Percentiles rank a stretch among this genome's conserved stretches.
Conservation (phyloP, 1,140 invertebrate genomes). For the Zaprionus davidi region DNA sequence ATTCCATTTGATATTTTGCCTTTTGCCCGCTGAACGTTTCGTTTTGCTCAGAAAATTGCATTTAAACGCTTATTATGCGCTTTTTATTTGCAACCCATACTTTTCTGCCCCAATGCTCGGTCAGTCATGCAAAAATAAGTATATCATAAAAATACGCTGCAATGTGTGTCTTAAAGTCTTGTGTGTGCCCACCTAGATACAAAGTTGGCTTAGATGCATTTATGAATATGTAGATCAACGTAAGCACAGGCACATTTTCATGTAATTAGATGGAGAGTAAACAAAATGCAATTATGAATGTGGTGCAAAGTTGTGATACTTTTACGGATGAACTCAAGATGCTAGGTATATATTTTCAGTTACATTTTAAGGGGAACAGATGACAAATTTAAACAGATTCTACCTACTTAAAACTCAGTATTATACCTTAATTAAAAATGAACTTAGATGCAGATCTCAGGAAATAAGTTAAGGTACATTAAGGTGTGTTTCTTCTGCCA, state of each 20-base stretch:
- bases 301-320: background rate
- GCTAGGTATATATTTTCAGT: background rate
- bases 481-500: too few relatives aligned
- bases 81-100: conserved; percentile 83
- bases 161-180: background rate
- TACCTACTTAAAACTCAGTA: background rate
- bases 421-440: too few relatives aligned
- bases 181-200: background rate
- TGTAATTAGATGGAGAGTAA: background rate
- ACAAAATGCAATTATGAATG: background rate
- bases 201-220: background rate
- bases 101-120: conserved; percentile 66
- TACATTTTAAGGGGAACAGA: background rate
- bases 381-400: background rate
- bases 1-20: conserved; percentile 76
- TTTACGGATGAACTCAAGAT: background rate
- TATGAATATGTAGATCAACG: conserved; percentile 4
- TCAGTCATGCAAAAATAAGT: conserved; percentile 67
- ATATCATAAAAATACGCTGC: conserved; percentile 43
- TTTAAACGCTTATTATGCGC: conserved; percentile 84
- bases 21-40: conserved; percentile 47
- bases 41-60: conserved; percentile 82
- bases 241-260: background rate
- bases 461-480: too few relatives aligned
- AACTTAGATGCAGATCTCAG: too few relatives aligned